Evolutionary conservation across 1,140 invertebrate species (phyloP).

Genomic region (Cyclina sinensis): DNA sequence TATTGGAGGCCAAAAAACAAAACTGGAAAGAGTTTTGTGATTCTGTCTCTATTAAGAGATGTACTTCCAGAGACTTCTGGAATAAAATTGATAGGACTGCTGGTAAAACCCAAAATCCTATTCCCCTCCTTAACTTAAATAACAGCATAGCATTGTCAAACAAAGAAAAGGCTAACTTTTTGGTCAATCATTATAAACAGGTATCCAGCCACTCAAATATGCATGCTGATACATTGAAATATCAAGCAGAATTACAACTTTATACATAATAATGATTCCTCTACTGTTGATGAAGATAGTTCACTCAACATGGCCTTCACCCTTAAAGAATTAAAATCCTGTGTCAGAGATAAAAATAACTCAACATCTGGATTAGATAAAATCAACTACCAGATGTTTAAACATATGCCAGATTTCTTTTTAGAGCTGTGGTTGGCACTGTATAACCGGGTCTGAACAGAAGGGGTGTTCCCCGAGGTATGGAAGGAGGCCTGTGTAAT

Average conservation of each 20-base stretch:
- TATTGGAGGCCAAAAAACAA: too few relatives aligned
- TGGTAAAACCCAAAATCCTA: not conserved
- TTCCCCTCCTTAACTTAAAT: not conserved
- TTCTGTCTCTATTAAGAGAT: too few relatives aligned
- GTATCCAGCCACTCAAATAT: too few relatives aligned
- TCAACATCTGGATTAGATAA: not conserved
- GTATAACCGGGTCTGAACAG: not conserved
- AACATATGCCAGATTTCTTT: too few relatives aligned
- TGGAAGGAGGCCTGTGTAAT: constrained; percentile 20
- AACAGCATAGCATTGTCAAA: too few relatives aligned
- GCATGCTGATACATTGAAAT: not conserved
- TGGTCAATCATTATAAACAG: not conserved
- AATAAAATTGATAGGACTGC: not conserved
- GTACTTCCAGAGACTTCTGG: too few relatives aligned
- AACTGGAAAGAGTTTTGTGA: too few relatives aligned
- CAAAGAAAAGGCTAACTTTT: not conserved
- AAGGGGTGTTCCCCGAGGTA: not conserved
- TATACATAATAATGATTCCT: not conserved
- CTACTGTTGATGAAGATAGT: not conserved
- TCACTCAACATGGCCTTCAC: too few relatives aligned
- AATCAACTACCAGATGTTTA: too few relatives aligned
- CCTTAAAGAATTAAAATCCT: not conserved
- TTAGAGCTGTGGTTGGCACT: too few relatives aligned
- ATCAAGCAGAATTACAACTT: not conserved
- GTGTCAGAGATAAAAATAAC: not conserved